phyloP scores from a whole-genome alignment of 1,140 invertebrate species.

The Tachypleus tridentatus region DNA sequence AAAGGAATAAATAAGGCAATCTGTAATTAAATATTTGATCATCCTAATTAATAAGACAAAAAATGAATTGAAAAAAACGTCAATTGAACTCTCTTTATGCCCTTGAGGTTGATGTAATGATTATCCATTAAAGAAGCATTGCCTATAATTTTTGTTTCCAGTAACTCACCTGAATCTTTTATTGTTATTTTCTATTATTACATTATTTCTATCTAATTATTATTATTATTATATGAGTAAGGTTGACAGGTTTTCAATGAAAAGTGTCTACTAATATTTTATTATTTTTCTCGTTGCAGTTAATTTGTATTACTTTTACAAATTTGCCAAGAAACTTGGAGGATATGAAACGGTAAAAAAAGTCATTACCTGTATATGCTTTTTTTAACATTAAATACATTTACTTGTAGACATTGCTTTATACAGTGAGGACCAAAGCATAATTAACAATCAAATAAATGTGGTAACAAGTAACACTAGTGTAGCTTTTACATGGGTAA shows the following conservation, averaged over 20 bases:
- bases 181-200: background rate
- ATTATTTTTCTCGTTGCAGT: conserved; percentile 45
- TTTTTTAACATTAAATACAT: too few species aligned
- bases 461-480: too few species aligned
- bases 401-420: too few species aligned
- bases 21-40: too few species aligned
- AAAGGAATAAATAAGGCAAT: too few species aligned
- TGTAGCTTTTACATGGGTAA: too few species aligned
- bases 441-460: too few species aligned
- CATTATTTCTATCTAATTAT: background rate
- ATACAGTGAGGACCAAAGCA: too few species aligned
- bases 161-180: background rate
- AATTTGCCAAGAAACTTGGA: conserved; percentile 57
- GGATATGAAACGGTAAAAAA: conserved; percentile 53
- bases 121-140: background rate
- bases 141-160: background rate
- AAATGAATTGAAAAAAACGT: too few species aligned
- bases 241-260: background rate
- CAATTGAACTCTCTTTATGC: too few species aligned
- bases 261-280: conserved; percentile 5
- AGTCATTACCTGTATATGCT: too few species aligned
- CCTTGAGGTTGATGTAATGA: background rate
- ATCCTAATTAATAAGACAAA: too few species aligned
- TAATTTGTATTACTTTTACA: conserved; percentile 63
- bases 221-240: background rate